A percentile compares a stretch with the other conserved stretches of the same genome.
These are phyloP conservation scores for Acronicta alni DNA, from an alignment of 2,888 invertebrate genomes.

Conservation along the genomic window DNA sequence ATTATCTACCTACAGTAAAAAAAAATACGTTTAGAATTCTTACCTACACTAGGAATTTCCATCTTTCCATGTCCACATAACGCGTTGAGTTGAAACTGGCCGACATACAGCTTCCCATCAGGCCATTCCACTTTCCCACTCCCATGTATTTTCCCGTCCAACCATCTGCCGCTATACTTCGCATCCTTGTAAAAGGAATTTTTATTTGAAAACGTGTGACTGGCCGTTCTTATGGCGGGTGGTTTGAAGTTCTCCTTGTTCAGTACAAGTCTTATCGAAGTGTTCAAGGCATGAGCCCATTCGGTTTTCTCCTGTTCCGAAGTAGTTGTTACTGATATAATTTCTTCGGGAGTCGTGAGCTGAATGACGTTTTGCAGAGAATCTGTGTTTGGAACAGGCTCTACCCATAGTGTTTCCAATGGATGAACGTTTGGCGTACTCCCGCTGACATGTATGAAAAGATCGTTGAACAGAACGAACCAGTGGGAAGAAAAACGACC, in stretches of 20 bases:
- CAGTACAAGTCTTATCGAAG: constrained; percentile 91
- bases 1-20: too few species aligned
- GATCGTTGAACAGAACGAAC: constrained; percentile 95
- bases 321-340: constrained; percentile 91
- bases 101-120: constrained; percentile 94
- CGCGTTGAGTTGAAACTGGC: constrained; percentile 93
- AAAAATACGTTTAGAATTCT: constrained; percentile 55
- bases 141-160: constrained; percentile 95
- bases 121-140: constrained; percentile 94
- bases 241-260: constrained; percentile 91
- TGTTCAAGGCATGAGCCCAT: constrained; percentile 94
- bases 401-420: constrained; percentile 94
- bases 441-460: constrained; percentile 93
- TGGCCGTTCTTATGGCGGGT: constrained; percentile 92
- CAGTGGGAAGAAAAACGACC: constrained; percentile 93
- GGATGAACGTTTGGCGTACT: constrained; percentile 91
- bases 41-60: constrained; percentile 90
- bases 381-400: constrained; percentile 91
- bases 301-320: constrained; percentile 93
- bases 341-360: constrained; percentile 94
- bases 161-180: constrained; percentile 94
- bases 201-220: constrained; percentile 92
- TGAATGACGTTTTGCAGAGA: constrained; percentile 90
- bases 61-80: constrained; percentile 92
- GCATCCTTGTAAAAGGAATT: constrained; percentile 93